Evolutionary conservation across 2,113 vertebrate species (phyloP).

Genomic region (Austrofundulus limnaeus): DNA sequence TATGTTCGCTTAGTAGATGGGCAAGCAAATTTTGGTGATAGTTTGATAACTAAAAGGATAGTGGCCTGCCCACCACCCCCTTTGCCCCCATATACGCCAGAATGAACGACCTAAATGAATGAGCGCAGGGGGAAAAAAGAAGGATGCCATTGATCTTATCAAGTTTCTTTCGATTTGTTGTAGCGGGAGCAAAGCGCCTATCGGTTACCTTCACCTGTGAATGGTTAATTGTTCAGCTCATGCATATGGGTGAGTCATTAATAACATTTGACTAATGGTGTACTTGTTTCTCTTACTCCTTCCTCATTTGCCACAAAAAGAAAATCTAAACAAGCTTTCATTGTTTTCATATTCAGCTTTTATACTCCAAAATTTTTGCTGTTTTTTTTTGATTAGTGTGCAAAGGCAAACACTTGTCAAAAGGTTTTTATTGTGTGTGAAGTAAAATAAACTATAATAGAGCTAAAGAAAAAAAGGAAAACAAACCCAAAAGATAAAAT

Average conservation of each 20-base stretch:
- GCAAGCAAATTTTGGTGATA: conserved; percentile 96
- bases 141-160: conserved; percentile 89
- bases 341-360: not conserved
- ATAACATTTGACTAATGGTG: conserved; percentile 92
- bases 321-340: conserved; percentile 3
- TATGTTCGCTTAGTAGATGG: conserved; percentile 79
- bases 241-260: conserved; percentile 93
- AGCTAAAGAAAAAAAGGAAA: too few species aligned
- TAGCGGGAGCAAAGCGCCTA: conserved; percentile 84
- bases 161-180: conserved; percentile 87
- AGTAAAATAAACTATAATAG: too few species aligned
- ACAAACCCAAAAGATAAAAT: too few species aligned
- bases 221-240: conserved; percentile 93
- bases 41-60: conserved; percentile 93
- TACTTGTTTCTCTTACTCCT: conserved; percentile 59
- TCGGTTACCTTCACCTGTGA: conserved; percentile 98
- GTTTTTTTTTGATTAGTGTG: too few species aligned
- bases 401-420: too few species aligned
- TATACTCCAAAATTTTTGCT: not conserved
- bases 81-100: not conserved
- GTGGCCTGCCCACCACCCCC: conserved; percentile 46
- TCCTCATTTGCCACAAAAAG: not conserved
- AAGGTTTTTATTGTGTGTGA: too few species aligned
- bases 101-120: conserved; percentile 68
- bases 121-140: conserved; percentile 70